phyloP scores from a whole-genome alignment of 2,888 invertebrate genomes.

The Spicauda simplicius region DNA sequence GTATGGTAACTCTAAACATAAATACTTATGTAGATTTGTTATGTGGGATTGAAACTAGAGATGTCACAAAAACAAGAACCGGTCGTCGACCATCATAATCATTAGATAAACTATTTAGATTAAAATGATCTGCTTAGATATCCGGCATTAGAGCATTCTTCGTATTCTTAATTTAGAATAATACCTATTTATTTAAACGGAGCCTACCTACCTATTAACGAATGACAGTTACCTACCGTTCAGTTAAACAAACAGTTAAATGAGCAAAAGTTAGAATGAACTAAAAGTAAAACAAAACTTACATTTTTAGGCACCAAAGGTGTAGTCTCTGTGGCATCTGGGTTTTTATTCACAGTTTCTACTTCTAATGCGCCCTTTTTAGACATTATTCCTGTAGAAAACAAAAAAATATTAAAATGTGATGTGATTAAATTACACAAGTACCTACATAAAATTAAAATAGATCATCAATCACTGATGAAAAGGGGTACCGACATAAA shows the following conservation, averaged over 20 bases:
- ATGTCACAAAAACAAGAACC: constrained; percentile 12
- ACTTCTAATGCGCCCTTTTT: constrained; percentile 58
- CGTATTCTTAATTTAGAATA: not conserved
- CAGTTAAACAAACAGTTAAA: too few species aligned
- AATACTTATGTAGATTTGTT: not conserved
- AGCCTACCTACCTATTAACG: not conserved
- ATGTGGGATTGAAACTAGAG: constrained; percentile 9
- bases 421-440: not conserved
- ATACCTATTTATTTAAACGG: not conserved
- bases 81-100: constrained; percentile 11
- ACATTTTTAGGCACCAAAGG: constrained; percentile 66
- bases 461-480: too few species aligned
- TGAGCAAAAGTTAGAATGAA: too few species aligned
- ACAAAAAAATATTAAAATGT: constrained; percentile 38
- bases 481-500: too few species aligned
- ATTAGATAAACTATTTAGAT: constrained; percentile 3
- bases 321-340: constrained; percentile 60
- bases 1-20: not conserved
- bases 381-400: constrained; percentile 54
- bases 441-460: not conserved
- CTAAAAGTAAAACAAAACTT: constrained; percentile 44
- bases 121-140: not conserved
- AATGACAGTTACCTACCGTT: not conserved
- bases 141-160: not conserved
- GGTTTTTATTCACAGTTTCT: constrained; percentile 42